A percentile compares a stretch with the other conserved stretches of the same genome.
phyloP scores from a whole-genome alignment of 2,797 vertebrate species.

The Melanotaenia nigrans region DNA sequence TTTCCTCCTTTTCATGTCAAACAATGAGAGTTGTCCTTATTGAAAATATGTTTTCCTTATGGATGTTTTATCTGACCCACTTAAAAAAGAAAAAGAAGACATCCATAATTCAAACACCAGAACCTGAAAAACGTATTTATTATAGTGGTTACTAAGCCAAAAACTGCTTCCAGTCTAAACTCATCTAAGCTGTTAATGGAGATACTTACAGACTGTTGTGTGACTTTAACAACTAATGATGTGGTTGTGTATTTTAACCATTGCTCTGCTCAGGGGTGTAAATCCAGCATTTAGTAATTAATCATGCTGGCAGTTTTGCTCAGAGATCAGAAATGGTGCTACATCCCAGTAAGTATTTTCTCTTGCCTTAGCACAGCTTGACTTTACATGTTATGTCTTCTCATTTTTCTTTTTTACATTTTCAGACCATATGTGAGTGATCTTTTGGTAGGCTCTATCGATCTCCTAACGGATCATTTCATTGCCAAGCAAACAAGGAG shows the following conservation, averaged over 20 bases:
- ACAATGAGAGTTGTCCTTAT: slow-evolving; percentile 6
- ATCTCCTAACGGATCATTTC: no score
- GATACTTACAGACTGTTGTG: slow-evolving; percentile 34
- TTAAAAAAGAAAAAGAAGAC: slow-evolving; percentile 3
- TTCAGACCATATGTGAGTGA: no score
- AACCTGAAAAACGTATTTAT: slow-evolving; percentile 13
- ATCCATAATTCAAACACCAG: slow-evolving; percentile 37
- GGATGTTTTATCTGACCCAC: neutral
- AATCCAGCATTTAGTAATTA: neutral
- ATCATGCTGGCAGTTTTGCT: neutral
- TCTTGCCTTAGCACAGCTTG: no score
- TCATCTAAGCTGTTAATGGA: slow-evolving; percentile 61
- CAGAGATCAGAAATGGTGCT: neutral
- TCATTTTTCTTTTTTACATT: no score
- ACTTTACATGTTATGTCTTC: no score
- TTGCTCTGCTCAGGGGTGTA: neutral
- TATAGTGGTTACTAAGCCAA: slow-evolving; percentile 25
- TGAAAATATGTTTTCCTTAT: slow-evolving; percentile 7
- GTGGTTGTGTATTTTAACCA: neutral
- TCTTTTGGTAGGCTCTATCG: no score
- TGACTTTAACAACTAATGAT: slow-evolving; percentile 29
- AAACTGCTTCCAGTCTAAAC: slow-evolving; percentile 41
- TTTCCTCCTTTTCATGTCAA: slow-evolving; percentile 2
- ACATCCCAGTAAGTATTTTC: neutral
- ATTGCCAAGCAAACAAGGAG: no score